Conservation (phyloP, 2,113 vertebrate genomes). For the Amphilophus citrinellus region DNA sequence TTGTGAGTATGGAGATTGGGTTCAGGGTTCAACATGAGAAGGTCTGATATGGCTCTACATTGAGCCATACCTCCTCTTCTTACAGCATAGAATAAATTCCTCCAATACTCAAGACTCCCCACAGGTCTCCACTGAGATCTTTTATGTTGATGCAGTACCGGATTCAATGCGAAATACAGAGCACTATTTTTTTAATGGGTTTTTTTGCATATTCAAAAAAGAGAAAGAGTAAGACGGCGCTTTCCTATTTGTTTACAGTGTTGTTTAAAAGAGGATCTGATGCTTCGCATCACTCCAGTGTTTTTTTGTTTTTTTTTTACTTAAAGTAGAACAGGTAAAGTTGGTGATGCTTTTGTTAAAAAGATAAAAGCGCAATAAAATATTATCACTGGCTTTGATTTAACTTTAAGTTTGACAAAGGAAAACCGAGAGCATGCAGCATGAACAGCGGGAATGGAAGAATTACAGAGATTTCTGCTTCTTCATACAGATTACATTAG, state of each 20-base stretch:
- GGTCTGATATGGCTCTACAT: conserved; percentile 19
- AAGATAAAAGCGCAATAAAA: conserved; percentile 12
- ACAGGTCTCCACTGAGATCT: conserved; percentile 19
- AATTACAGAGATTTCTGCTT: conserved; percentile 16
- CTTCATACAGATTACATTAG: conserved; percentile 41
- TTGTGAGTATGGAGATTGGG: conserved; percentile 65
- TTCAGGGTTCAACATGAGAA: conserved; percentile 66
- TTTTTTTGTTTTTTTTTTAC: background rate
- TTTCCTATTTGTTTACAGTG: background rate
- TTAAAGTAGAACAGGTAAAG: background rate
- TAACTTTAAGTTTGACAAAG: conserved; percentile 11
- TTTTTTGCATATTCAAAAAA: conserved; percentile 7
- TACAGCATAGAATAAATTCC: conserved; percentile 37
- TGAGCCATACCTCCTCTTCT: conserved; percentile 30
- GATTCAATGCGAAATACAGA: conserved; percentile 9
- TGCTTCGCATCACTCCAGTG: background rate
- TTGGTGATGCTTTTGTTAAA: background rate
- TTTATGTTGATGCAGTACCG: conserved; percentile 15
- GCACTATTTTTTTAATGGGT: background rate
- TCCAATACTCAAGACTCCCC: background rate
- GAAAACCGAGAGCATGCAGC: conserved; percentile 38
- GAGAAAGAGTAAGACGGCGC: background rate
- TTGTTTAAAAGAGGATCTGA: background rate
- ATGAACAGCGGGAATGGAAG: conserved; percentile 25
- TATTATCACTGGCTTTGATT: conserved; percentile 35